Evolutionary conservation across 2,797 vertebrate species (phyloP).

Genomic region (Crocidura indochinensis): DNA sequence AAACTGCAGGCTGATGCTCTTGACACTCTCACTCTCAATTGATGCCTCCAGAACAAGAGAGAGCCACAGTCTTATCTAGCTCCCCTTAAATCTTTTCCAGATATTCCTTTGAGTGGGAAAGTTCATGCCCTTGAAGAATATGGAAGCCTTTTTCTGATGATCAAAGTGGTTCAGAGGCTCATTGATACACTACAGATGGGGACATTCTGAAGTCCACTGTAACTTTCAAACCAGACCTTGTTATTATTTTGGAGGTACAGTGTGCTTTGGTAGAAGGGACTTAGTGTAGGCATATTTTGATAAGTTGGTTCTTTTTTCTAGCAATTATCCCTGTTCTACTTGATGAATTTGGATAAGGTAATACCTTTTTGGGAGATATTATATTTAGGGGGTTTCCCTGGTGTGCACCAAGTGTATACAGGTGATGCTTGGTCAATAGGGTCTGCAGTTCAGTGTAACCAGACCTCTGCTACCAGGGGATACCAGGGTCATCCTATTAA

Average conservation of each 20-base stretch:
- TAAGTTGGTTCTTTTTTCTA: background rate
- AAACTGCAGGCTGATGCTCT: background rate
- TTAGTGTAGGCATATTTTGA: background rate
- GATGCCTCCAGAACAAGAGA: background rate
- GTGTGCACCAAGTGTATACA: too few species aligned
- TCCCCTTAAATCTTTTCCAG: slow-evolving; percentile 16
- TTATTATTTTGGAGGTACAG: background rate
- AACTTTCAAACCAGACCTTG: background rate
- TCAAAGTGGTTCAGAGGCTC: background rate
- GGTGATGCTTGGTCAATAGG: too few species aligned
- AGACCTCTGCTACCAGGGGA: too few species aligned
- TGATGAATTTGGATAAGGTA: slow-evolving; percentile 25
- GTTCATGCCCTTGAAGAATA: background rate
- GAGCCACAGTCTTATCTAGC: background rate
- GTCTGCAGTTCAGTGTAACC: too few species aligned
- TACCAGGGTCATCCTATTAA: too few species aligned
- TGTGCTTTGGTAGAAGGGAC: background rate
- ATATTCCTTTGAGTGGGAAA: slow-evolving; percentile 16
- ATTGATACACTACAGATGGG: background rate
- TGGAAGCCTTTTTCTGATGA: background rate
- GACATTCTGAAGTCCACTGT: background rate
- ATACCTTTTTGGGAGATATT: background rate
- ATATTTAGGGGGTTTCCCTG: too few species aligned
- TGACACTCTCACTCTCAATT: background rate
- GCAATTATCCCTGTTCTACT: background rate